These are phyloP conservation scores for Pseudolaguvia tuberculata DNA, from an alignment of 2,113 vertebrate genomes.

Conservation along the genomic window DNA sequence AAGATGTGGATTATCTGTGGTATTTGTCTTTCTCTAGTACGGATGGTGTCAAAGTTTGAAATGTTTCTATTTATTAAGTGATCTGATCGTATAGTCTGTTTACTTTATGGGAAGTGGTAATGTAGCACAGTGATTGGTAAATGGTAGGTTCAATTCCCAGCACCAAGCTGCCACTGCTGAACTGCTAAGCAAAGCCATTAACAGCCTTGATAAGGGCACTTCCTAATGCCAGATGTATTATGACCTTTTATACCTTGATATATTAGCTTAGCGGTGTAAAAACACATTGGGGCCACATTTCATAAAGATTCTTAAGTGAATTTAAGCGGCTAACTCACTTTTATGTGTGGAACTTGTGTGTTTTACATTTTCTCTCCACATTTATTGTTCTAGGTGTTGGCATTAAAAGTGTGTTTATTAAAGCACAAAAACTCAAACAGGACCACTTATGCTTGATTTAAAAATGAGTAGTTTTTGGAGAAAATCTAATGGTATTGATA, in stretches of 20 bases:
- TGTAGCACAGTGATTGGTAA: too few relatives aligned
- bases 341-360: neutral
- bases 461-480: too few relatives aligned
- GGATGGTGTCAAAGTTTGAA: neutral
- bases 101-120: too few relatives aligned
- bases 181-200: too few relatives aligned
- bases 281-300: slow-evolving; percentile 3
- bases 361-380: neutral
- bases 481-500: too few relatives aligned
- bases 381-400: neutral
- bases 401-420: neutral
- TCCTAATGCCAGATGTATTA: too few relatives aligned
- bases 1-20: slow-evolving; percentile 4
- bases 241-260: neutral
- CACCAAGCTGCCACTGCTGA: too few relatives aligned
- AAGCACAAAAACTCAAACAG: neutral
- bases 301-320: neutral
- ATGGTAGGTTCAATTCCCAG: too few relatives aligned
- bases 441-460: too few relatives aligned
- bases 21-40: neutral
- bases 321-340: neutral
- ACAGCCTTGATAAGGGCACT: too few relatives aligned
- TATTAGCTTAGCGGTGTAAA: neutral
- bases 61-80: neutral
- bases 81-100: neutral